Base-by-base conservation (phyloP, 2,113 vertebrate genomes). In the Colistium nudipinnis region DNA sequence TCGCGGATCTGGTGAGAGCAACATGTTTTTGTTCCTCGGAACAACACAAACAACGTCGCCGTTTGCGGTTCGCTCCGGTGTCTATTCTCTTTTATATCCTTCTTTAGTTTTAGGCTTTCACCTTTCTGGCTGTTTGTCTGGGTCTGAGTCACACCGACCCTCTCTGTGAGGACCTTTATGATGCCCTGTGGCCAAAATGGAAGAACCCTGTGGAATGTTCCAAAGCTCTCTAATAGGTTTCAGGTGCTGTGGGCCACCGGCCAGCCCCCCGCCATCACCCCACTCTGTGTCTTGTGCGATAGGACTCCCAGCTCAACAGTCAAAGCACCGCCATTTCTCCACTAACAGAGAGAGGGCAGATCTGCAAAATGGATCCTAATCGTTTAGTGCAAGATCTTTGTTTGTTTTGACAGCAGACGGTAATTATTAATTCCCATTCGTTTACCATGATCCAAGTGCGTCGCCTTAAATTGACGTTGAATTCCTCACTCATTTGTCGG, bases 141-240 rank as follows among this genome's bases (percentile, higher is more conserved):
- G 43, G 52, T 75, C 81, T 87, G 80, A 85, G 85, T 72, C 60
- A 38, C 62, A 59, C 7, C 70, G 19, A 64, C 70, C 80, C 67
- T 77, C 81, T 89, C 87, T 84, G 82, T 33, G 75, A 86, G 87
- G 90, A 91, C 91, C 88, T 93, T 92, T 93, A 93, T 68, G 83
- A 87, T 91, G 91, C 90, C 92, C 91, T 91, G 87, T 90, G 91
- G 93, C 87, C 87, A 82, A 83, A 81, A 83, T 81, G 83, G 70
- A 85, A 89, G 91, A 93, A 92, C 89, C 87, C 85, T 88, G 88
- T 92, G 89, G 92, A 94, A 93, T 94, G 92, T 92, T 93, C 89
- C 88, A 86, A 85, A 90, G 79, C 88, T 84, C 86, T 89, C 84
- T 94, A 93, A 93, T 93, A 91, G 87, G 91, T 92, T 94, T 92